Conservation (phyloP, 2,888 invertebrate species). For the Cecidostiba fungosa region DNA sequence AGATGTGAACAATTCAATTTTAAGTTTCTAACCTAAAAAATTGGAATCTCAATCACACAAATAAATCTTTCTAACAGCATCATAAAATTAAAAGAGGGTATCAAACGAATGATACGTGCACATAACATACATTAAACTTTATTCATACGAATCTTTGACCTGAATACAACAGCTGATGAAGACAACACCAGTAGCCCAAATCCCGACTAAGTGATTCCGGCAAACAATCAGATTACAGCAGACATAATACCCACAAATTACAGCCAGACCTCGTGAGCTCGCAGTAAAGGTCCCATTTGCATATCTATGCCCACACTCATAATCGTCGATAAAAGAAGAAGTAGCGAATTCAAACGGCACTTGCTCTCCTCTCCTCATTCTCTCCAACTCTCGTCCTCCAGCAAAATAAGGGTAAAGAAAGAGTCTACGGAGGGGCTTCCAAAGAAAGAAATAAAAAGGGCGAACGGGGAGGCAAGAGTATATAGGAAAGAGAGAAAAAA, state of each 20-base stretch:
- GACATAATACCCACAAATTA: conserved; percentile 7
- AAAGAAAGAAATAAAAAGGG: conserved; percentile 28
- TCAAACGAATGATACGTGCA: too few species aligned
- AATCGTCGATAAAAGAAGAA: conserved; percentile 11
- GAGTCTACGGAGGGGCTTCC: background rate
- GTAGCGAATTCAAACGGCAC: conserved; percentile 3
- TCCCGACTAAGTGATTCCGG: background rate
- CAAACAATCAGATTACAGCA: conserved; percentile 6
- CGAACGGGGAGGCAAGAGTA: background rate
- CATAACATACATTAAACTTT: too few species aligned
- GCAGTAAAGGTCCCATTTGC: conserved; percentile 11
- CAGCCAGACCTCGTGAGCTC: background rate
- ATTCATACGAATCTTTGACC: background rate
- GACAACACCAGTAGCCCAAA: background rate
- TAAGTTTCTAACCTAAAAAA: too few species aligned
- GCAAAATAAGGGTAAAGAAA: conserved; percentile 20
- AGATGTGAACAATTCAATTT: too few species aligned
- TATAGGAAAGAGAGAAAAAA: background rate
- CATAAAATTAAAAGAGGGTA: too few species aligned
- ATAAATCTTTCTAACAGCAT: too few species aligned
- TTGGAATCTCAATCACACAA: too few species aligned
- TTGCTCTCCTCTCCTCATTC: background rate
- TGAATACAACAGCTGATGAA: background rate
- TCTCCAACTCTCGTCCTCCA: background rate
- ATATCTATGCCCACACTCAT: conserved; percentile 16